phyloP scores from a whole-genome alignment of 1,140 invertebrate genomes.

The Rhizoglyphus robini region DNA sequence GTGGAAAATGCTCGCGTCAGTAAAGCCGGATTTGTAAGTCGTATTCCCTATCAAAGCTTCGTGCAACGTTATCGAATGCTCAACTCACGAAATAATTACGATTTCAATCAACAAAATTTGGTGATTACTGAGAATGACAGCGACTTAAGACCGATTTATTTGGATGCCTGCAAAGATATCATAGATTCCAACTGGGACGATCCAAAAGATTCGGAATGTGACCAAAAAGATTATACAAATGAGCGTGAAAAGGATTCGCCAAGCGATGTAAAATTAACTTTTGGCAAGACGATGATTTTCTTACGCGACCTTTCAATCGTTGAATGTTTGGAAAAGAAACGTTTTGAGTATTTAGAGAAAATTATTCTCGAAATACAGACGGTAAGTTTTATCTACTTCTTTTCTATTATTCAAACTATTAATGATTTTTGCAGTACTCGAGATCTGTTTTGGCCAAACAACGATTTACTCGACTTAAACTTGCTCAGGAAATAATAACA shows the following conservation, averaged over 20 bases:
- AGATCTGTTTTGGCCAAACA: not conserved
- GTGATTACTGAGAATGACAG: not conserved
- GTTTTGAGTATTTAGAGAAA: not conserved
- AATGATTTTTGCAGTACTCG: not conserved
- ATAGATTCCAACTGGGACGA: no score
- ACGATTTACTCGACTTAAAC: not conserved
- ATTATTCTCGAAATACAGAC: not conserved
- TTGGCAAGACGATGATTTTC: not conserved
- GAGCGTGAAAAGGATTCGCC: no score
- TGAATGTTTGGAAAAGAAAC: not conserved
- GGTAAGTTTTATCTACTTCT: not conserved
- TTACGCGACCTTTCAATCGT: not conserved
- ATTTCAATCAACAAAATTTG: not conserved
- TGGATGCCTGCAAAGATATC: not conserved
- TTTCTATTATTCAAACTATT: not conserved
- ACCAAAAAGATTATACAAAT: no score
- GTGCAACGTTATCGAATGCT: conserved; percentile 48
- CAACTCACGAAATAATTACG: no score
- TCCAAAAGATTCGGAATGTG: no score
- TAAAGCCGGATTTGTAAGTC: conserved; percentile 66
- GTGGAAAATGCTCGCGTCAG: conserved; percentile 84
- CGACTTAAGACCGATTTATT: not conserved
- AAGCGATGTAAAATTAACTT: no score
- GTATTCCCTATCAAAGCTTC: conserved; percentile 63
- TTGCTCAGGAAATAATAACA: not conserved